A percentile compares a stretch with the other conserved stretches of the same genome.
Conservation (phyloP, 2,888 invertebrate genomes). For the Terebella lapidaria region DNA sequence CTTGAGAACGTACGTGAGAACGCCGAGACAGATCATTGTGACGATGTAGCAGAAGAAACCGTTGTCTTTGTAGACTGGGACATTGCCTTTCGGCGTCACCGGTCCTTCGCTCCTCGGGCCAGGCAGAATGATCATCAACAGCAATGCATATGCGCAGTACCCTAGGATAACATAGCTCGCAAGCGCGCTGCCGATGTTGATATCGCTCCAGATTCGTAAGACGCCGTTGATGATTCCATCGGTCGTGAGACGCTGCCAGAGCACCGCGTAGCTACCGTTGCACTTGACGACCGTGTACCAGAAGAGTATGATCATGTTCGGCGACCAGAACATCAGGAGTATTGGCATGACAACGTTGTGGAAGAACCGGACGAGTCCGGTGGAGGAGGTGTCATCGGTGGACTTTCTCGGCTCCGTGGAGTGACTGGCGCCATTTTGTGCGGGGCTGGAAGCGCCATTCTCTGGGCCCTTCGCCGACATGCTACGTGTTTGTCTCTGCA, state of each 20-base stretch:
- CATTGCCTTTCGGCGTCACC: constrained; percentile 55
- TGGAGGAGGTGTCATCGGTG: background rate
- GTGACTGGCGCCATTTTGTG: background rate
- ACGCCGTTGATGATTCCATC: constrained; percentile 29
- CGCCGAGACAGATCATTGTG: constrained; percentile 48
- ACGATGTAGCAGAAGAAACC: constrained; percentile 57
- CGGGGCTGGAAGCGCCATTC: background rate
- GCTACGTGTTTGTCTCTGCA: too few species aligned
- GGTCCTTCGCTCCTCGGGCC: constrained; percentile 55
- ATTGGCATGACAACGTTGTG: constrained; percentile 19
- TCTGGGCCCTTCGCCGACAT: too few species aligned
- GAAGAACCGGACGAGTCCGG: background rate
- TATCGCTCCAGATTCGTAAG: constrained; percentile 36
- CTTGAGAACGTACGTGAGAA: constrained; percentile 36
- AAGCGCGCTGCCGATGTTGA: constrained; percentile 33
- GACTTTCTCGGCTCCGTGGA: background rate
- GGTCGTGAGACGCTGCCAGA: constrained; percentile 10
- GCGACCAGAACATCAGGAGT: constrained; percentile 25
- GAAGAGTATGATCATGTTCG: constrained; percentile 26
- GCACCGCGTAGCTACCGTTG: constrained; percentile 21
- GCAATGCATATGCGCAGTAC: constrained; percentile 51
- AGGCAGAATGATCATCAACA: constrained; percentile 53
- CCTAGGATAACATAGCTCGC: constrained; percentile 33
- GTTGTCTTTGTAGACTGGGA: constrained; percentile 56
- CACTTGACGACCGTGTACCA: constrained; percentile 28